Evolutionary conservation across 2,797 vertebrate species (phyloP).

Genomic region (Cuniculus paca): DNA sequence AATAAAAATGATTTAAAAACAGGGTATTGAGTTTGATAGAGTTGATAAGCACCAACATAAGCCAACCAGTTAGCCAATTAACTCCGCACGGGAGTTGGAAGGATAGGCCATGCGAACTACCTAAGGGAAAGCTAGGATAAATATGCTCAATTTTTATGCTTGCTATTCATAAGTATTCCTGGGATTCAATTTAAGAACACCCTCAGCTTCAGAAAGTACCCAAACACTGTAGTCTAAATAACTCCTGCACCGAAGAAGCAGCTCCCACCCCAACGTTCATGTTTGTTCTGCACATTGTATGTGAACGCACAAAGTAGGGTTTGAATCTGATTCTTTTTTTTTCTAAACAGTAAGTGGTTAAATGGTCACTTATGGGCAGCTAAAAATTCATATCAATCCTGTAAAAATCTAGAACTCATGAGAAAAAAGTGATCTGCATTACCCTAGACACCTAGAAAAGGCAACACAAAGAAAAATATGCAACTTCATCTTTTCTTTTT

Average conservation of each 20-base stretch:
- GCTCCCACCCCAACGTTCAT: background rate
- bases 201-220: constrained; percentile 36
- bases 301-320: background rate
- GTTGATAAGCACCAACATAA: background rate
- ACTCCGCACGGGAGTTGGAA: background rate
- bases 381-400: background rate
- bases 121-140: background rate
- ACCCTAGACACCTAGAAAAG: constrained; percentile 28
- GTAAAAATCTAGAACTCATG: constrained; percentile 12
- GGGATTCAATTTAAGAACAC: constrained; percentile 49
- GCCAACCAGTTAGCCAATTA: background rate
- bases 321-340: constrained; percentile 12
- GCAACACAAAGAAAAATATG: background rate
- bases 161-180: constrained; percentile 58
- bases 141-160: background rate
- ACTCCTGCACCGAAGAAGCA: background rate
- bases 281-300: background rate
- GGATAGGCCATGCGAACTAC: accelerated
- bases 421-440: background rate
- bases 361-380: background rate
- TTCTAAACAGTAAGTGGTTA: background rate
- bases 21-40: background rate
- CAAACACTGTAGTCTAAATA: background rate
- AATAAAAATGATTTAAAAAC: background rate
- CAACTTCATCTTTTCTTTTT: background rate